phyloP scores from a whole-genome alignment of 2,888 invertebrate genomes.

The Eilema depressum region DNA sequence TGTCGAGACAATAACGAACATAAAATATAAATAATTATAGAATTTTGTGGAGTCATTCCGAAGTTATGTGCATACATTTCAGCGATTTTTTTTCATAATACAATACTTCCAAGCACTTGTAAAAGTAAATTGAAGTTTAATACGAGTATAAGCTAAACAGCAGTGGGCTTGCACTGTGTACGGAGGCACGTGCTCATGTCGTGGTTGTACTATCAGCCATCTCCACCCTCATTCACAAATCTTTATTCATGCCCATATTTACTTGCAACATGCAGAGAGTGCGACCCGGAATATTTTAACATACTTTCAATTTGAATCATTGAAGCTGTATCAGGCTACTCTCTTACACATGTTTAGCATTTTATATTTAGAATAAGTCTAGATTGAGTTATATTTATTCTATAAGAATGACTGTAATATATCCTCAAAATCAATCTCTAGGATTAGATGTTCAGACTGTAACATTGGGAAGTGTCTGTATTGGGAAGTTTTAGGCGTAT shows the following conservation, averaged over 20 bases:
- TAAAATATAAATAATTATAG: too few relatives aligned
- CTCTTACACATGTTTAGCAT: conserved; percentile 20
- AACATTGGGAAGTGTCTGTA: too few relatives aligned
- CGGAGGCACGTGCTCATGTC: conserved; percentile 76
- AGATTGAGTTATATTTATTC: too few relatives aligned
- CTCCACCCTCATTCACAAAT: conserved; percentile 73
- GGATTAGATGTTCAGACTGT: too few relatives aligned
- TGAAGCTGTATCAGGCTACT: conserved; percentile 34
- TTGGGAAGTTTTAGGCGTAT: too few relatives aligned
- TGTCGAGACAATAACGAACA: too few relatives aligned
- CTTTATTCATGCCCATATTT: conserved; percentile 67
- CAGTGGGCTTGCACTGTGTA: conserved; percentile 59
- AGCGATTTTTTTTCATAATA: background rate
- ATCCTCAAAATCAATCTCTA: too few relatives aligned
- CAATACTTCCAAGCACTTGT: conserved; percentile 7
- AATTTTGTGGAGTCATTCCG: too few relatives aligned
- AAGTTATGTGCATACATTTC: background rate
- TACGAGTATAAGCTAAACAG: conserved; percentile 39
- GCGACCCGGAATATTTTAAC: conserved; percentile 58
- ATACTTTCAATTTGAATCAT: conserved; percentile 57
- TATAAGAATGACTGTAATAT: background rate
- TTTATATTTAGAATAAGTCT: background rate
- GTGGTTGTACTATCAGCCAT: conserved; percentile 75
- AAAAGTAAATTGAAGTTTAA: conserved; percentile 26
- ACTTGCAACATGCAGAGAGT: conserved; percentile 51